phyloP scores from a whole-genome alignment of 2,797 vertebrate species.

The Discoglossus pictus region DNA sequence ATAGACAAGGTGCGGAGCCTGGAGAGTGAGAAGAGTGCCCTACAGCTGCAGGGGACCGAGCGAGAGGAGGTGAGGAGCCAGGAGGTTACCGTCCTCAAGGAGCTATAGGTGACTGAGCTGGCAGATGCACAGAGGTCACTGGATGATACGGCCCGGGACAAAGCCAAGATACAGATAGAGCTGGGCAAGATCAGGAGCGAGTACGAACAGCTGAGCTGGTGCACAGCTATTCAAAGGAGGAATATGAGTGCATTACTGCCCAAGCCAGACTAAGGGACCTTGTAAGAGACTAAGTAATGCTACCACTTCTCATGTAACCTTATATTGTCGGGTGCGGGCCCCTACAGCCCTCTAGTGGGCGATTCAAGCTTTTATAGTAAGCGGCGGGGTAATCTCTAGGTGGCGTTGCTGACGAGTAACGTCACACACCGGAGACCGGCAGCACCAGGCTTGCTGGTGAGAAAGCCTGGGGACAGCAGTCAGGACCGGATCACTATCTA shows the following conservation, averaged over 20 bases:
- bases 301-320: too few relatives aligned
- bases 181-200: conserved; percentile 78
- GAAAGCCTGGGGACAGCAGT: too few relatives aligned
- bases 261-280: conserved; percentile 76
- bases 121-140: conserved; percentile 80
- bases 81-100: conserved; percentile 78
- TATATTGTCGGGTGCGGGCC: too few relatives aligned
- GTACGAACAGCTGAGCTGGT: conserved; percentile 72
- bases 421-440: too few relatives aligned
- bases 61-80: conserved; percentile 78
- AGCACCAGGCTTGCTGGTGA: too few relatives aligned
- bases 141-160: conserved; percentile 85
- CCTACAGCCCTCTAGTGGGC: too few relatives aligned
- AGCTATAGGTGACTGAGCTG: conserved; percentile 85
- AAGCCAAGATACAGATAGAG: conserved; percentile 87
- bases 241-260: conserved; percentile 71
- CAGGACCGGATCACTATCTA: too few relatives aligned
- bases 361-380: too few relatives aligned
- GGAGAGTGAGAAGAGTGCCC: conserved; percentile 81
- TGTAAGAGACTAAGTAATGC: too few relatives aligned
- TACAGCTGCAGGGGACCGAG: conserved; percentile 79
- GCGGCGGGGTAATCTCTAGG: too few relatives aligned
- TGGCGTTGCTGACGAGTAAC: too few relatives aligned
- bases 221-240: conserved; percentile 79
- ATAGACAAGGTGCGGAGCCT: conserved; percentile 88